These are phyloP conservation scores for Thaleichthys pacificus DNA, from an alignment of 2,797 vertebrate genomes.

Conservation along the genomic window DNA sequence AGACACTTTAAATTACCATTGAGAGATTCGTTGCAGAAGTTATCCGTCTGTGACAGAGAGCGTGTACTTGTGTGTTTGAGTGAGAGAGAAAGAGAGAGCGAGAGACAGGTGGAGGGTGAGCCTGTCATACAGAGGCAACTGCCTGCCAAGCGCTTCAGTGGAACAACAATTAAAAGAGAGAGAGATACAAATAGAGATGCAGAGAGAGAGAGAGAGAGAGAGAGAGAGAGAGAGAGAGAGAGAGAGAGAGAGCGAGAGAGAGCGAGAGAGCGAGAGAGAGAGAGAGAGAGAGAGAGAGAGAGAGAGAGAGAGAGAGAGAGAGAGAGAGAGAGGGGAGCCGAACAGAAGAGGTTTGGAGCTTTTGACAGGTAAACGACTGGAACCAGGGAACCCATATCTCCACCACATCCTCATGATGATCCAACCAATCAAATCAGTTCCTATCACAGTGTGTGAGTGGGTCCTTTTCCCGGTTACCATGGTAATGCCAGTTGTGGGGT, in stretches of 20 bases:
- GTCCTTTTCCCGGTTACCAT: neutral
- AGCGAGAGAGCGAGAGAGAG: neutral
- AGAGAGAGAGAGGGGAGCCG: neutral
- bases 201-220: neutral
- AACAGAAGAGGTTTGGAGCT: no score
- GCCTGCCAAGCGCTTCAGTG: slow-evolving; percentile 18
- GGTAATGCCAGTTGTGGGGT: neutral
- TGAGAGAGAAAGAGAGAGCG: neutral
- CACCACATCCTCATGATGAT: no score
- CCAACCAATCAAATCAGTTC: no score
- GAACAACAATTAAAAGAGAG: slow-evolving; percentile 37
- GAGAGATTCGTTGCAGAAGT: slow-evolving; percentile 34
- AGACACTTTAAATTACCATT: slow-evolving; percentile 29
- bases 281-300: neutral
- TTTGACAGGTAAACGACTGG: no score
- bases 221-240: neutral
- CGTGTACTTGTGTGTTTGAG: neutral
- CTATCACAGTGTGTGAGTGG: neutral
- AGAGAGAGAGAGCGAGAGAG: no score
- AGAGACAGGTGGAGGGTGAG: neutral
- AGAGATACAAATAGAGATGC: no score
- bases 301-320: neutral
- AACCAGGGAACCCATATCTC: no score
- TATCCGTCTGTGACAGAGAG: slow-evolving; percentile 6
- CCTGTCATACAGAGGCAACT: slow-evolving; percentile 6